These are phyloP conservation scores for Datnioides undecimradiatus DNA, from an alignment of 2,113 vertebrate genomes.

Conservation along the genomic window DNA sequence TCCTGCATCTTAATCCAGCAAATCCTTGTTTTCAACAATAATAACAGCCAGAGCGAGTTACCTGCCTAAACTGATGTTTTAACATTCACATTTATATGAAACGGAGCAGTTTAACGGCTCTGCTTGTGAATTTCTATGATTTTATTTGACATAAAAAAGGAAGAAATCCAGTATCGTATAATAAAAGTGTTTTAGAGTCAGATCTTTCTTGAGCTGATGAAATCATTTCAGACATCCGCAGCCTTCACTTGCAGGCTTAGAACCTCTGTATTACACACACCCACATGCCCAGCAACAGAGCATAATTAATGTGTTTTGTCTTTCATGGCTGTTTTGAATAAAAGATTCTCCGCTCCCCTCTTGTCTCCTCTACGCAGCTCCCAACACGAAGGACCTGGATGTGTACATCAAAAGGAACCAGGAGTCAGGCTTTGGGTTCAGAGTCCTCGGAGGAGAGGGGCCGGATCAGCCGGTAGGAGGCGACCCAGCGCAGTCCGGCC, in stretches of 20 bases:
- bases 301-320: background rate
- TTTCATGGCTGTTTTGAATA: background rate
- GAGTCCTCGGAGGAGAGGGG: slow-evolving; percentile 96
- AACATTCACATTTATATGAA: too few relatives aligned
- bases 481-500: background rate
- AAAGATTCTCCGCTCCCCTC: background rate
- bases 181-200: background rate
- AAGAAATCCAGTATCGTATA: background rate
- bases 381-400: slow-evolving; percentile 95
- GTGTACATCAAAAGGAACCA: slow-evolving; percentile 95
- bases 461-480: slow-evolving; percentile 92
- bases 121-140: too few relatives aligned
- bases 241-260: background rate
- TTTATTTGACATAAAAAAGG: background rate
- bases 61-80: too few relatives aligned
- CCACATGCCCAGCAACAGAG: background rate
- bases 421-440: slow-evolving; percentile 97
- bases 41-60: too few relatives aligned
- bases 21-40: too few relatives aligned
- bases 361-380: slow-evolving; percentile 81
- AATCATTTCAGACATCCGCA: background rate
- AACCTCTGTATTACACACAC: background rate
- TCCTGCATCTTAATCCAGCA: too few relatives aligned
- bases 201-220: background rate
- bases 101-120: too few relatives aligned